Evolutionary conservation across 2,797 vertebrate species (phyloP).

Genomic region (Myripristis jacobus): DNA sequence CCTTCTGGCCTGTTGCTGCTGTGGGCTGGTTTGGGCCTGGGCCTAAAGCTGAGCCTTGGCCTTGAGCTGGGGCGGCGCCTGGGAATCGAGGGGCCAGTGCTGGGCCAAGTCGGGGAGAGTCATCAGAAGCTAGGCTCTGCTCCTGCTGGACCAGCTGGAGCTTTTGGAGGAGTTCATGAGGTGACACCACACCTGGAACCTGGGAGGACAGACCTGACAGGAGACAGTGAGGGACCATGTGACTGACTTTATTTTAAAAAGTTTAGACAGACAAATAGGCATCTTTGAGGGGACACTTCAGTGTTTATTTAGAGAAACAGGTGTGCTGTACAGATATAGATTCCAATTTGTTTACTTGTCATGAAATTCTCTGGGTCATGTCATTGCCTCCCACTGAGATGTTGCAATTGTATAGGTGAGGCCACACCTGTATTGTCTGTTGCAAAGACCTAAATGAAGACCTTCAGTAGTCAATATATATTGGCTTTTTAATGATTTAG

Average conservation of each 20-base stretch:
- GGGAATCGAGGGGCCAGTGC: constrained; percentile 90
- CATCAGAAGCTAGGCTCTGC: constrained; percentile 80
- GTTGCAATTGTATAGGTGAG: no score
- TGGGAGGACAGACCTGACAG: constrained; percentile 56
- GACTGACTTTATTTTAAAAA: not conserved
- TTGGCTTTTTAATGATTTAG: no score
- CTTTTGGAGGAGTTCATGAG: constrained; percentile 91
- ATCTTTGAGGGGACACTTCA: not conserved
- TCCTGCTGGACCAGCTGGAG: constrained; percentile 92
- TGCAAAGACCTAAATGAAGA: no score
- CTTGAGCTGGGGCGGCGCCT: constrained; percentile 68
- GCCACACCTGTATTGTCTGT: no score
- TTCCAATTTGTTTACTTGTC: no score
- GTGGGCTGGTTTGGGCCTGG: constrained; percentile 68
- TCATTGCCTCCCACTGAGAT: no score
- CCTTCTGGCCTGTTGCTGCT: constrained; percentile 75
- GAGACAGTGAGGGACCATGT: not conserved
- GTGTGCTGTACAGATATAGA: no score
- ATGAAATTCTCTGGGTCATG: no score
- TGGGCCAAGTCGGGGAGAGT: constrained; percentile 82
- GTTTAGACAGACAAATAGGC: not conserved
- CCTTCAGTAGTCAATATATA: no score
- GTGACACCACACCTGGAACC: constrained; percentile 84
- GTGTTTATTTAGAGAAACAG: no score
- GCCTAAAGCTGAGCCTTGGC: constrained; percentile 48